Conservation (phyloP, 2,113 vertebrate genomes). For the Meleagris gallopavo region DNA sequence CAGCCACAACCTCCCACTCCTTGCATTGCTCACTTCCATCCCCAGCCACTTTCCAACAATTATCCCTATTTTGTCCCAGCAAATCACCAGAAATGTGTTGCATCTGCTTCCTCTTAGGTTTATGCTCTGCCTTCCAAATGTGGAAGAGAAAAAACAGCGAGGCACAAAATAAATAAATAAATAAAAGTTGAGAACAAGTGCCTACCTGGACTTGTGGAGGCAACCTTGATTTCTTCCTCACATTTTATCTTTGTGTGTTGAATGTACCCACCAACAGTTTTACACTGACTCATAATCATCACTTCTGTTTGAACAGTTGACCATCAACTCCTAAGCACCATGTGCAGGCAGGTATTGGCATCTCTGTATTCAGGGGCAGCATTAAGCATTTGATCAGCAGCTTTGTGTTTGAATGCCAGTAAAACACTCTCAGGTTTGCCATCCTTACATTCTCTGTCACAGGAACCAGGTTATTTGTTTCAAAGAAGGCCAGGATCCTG, state of each 20-base stretch:
- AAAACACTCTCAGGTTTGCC: background rate
- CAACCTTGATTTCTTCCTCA: background rate
- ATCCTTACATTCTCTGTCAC: background rate
- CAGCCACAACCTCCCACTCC: background rate
- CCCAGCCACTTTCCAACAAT: background rate
- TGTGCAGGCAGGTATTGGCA: background rate
- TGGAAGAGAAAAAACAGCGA: background rate
- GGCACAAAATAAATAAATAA: background rate
- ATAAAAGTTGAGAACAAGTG: background rate
- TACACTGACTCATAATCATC: background rate
- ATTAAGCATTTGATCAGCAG: background rate
- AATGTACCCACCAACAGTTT: background rate
- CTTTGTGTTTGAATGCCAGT: background rate
- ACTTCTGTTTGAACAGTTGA: accelerated
- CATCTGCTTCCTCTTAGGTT: background rate
- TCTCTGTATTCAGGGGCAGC: background rate
- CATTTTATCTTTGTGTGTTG: background rate
- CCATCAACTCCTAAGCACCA: background rate
- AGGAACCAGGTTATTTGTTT: background rate
- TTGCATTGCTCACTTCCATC: background rate
- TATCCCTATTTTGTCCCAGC: background rate
- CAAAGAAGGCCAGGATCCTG: background rate
- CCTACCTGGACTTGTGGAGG: background rate
- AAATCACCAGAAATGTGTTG: background rate
- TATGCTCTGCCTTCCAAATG: background rate